Conservation (phyloP, 1,140 invertebrate species). For the Mya arenaria region DNA sequence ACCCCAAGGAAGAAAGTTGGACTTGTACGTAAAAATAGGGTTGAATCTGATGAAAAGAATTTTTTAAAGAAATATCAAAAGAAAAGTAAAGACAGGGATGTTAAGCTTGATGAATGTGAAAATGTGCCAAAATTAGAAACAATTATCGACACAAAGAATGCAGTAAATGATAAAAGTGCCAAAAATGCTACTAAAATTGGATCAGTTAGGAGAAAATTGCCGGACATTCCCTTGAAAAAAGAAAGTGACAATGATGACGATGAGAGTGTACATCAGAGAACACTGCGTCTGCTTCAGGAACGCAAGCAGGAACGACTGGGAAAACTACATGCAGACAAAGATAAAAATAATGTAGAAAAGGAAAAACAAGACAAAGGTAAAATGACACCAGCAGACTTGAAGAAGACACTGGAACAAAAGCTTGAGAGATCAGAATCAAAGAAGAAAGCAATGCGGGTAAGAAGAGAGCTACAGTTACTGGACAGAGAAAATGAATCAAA, state of each 20-base stretch:
- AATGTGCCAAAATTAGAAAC: background rate
- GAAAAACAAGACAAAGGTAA: conserved; percentile 20
- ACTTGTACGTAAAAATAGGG: conserved; percentile 31
- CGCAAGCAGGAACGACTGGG: conserved; percentile 23
- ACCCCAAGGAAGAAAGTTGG: background rate
- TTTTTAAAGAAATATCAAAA: conserved; percentile 17
- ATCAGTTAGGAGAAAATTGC: conserved; percentile 37
- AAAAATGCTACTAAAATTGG: conserved; percentile 21
- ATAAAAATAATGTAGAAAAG: background rate
- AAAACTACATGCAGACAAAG: background rate
- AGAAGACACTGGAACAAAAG: conserved; percentile 39
- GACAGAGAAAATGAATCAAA: conserved; percentile 38
- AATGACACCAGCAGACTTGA: conserved; percentile 40
- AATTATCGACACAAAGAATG: background rate
- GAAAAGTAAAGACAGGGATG: conserved; percentile 17
- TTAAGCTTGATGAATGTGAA: background rate
- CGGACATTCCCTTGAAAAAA: conserved; percentile 31
- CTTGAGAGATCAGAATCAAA: conserved; percentile 47
- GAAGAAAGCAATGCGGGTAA: conserved; percentile 30
- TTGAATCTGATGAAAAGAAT: conserved; percentile 40
- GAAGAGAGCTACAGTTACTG: conserved; percentile 43
- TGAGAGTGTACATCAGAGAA: conserved; percentile 48
- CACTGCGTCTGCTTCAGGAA: conserved; percentile 43
- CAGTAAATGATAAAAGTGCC: background rate
- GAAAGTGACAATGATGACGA: conserved; percentile 42